Base-by-base conservation (phyloP, 2,113 vertebrate genomes). In the Raja brachyura region DNA sequence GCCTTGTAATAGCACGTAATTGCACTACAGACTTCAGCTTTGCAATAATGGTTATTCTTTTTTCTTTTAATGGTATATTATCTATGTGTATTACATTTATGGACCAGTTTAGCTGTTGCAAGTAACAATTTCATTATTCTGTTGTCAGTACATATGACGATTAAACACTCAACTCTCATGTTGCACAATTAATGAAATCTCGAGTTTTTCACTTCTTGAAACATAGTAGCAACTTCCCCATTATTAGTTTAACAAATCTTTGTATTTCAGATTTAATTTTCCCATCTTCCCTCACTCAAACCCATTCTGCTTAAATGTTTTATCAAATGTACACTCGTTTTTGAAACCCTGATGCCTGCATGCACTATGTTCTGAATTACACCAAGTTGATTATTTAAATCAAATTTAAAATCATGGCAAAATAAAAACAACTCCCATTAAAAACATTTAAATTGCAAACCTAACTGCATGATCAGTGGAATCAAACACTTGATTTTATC, bases 151-250 rank as follows among this genome's bases (percentile, higher is more conserved):
- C 39, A 48, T 48, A 48, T n/a, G n/a, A n/a, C n/a, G n/a, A n/a
- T n/a, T n/a, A n/a, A n/a, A n/a, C n/a, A n/a, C n/a, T n/a, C n/a
- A n/a, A n/a, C n/a, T n/a, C n/a, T n/a, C n/a, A n/a, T n/a, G 59
- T 88, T 33, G 31, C 78, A 81, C 59, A 88, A 59, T 14, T 14
- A 59, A 8, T 59, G 25, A 59, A 86, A 86, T 86, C 56, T 61
- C 56, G 25, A 6, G 16, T 16, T 28, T 88, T 88, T 88, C 83
- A 88, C 83, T 88, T 88, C 83, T 88, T 88, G 5, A 61, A 88
- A 86, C 13, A 85, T 11, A 86, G 10, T 13, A 63, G 83, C 83
- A 88, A 88, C 83, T 88, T 88, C 59, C 83, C 61, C 28, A 88
- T 13, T 2, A 56, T 56, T 20, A 83, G 8, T 56, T 13, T n/a